Conservation (phyloP, 1,140 invertebrate genomes). For the Brachionus angularis region DNA sequence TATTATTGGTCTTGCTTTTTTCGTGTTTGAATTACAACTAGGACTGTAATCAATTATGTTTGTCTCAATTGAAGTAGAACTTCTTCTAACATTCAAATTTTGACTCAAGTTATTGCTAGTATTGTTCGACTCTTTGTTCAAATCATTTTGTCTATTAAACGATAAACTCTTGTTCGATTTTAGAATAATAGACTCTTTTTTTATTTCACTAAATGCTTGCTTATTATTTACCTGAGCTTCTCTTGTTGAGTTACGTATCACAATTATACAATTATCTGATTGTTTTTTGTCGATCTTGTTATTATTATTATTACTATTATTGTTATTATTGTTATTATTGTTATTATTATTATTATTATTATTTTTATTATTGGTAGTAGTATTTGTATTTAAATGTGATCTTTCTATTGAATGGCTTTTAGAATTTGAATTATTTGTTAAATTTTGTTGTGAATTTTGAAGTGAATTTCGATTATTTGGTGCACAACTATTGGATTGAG, state of each 20-base stretch:
- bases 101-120: neutral
- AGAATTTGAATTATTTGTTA: too few species aligned
- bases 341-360: too few species aligned
- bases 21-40: neutral
- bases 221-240: too few species aligned
- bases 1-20: slow-evolving; percentile 26
- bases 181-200: too few species aligned
- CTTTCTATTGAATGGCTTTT: slow-evolving; percentile 3
- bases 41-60: neutral
- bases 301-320: slow-evolving; percentile 19
- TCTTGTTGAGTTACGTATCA: too few species aligned
- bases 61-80: neutral
- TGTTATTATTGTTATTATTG: neutral
- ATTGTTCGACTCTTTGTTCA: neutral
- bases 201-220: too few species aligned
- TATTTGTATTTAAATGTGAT: too few species aligned
- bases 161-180: too few species aligned
- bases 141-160: neutral
- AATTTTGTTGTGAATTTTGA: neutral
- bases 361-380: too few species aligned
- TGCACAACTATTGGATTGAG: slow-evolving; percentile 9
- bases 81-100: too few species aligned
- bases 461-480: neutral
- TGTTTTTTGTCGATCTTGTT: neutral
- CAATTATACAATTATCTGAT: too few species aligned